Percentiles rank a stretch among this genome's conserved stretches.
These are phyloP conservation scores for Phoronis australis DNA, from an alignment of 2,888 invertebrate genomes.

Conservation along the genomic window DNA sequence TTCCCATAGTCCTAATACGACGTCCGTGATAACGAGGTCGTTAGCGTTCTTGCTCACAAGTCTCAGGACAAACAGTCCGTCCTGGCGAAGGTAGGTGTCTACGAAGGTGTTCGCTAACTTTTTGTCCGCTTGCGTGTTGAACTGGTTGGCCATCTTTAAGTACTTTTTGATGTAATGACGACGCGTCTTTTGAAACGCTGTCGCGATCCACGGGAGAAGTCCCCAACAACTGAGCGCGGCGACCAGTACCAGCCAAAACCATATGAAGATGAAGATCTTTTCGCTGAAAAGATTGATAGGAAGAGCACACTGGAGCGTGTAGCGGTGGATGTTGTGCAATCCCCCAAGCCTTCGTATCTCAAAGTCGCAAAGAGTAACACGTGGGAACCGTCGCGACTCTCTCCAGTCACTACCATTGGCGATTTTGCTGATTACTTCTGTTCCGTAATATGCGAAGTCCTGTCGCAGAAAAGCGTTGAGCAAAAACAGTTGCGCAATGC, in stretches of 20 bases:
- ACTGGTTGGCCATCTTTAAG: slow-evolving; percentile 53
- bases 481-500: slow-evolving; percentile 54
- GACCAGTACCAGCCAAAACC: slow-evolving; percentile 51
- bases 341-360: slow-evolving; percentile 45
- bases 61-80: slow-evolving; percentile 48
- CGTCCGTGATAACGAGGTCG: slow-evolving; percentile 48
- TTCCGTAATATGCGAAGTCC: slow-evolving; percentile 50
- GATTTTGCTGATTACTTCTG: slow-evolving; percentile 53
- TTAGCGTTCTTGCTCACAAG: slow-evolving; percentile 48
- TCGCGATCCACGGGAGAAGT: slow-evolving; percentile 46
- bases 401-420: slow-evolving; percentile 47
- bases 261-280: slow-evolving; percentile 51
- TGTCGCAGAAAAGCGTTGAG: slow-evolving; percentile 55
- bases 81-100: slow-evolving; percentile 46
- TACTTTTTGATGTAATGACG: slow-evolving; percentile 54
- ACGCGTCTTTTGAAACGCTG: slow-evolving; percentile 48
- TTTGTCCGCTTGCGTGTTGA: slow-evolving; percentile 42
- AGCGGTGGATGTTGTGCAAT: slow-evolving; percentile 46
- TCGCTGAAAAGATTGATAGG: too few species aligned
- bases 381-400: slow-evolving; percentile 35
- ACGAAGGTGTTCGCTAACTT: slow-evolving; percentile 48
- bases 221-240: slow-evolving; percentile 39
- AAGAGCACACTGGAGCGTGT: too few species aligned
- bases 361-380: slow-evolving; percentile 52
- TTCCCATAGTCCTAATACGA: slow-evolving; percentile 49